Evolutionary conservation across 2,113 vertebrate species (phyloP).

Genomic region (Oxyura jamaicensis): DNA sequence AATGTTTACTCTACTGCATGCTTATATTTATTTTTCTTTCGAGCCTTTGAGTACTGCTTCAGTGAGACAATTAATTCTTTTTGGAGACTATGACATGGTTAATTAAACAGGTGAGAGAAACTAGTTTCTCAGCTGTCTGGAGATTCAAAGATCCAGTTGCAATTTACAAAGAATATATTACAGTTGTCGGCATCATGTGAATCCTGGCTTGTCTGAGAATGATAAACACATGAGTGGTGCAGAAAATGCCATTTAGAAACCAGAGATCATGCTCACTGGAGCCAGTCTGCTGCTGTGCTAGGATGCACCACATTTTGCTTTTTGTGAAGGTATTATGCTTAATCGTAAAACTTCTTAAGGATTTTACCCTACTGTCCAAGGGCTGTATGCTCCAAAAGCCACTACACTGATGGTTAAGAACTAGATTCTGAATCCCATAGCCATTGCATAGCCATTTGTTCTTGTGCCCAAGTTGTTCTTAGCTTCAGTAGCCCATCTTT

Average conservation of each 20-base stretch:
- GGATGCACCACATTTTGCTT: background rate
- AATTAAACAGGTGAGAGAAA: slow-evolving; percentile 67
- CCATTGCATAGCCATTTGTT: background rate
- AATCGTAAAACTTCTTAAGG: background rate
- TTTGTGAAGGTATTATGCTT: background rate
- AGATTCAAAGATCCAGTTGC: slow-evolving; percentile 21
- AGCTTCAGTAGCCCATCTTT: background rate
- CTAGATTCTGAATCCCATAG: background rate
- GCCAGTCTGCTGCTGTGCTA: background rate
- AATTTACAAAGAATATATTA: slow-evolving; percentile 51
- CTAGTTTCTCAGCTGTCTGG: slow-evolving; percentile 48
- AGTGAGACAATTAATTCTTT: slow-evolving; percentile 51
- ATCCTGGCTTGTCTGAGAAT: slow-evolving; percentile 20
- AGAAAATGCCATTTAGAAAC: slow-evolving; percentile 21
- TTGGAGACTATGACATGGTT: slow-evolving; percentile 58
- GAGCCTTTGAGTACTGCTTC: slow-evolving; percentile 46
- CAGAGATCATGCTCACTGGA: background rate
- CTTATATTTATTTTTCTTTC: slow-evolving; percentile 50
- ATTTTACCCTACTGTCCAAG: background rate
- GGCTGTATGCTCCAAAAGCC: background rate
- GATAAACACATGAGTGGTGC: slow-evolving; percentile 12
- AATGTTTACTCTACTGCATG: slow-evolving; percentile 29
- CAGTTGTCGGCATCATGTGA: slow-evolving; percentile 39
- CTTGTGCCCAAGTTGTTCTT: background rate
- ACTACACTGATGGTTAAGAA: background rate